A percentile compares a stretch with the other conserved stretches of the same genome.
These are phyloP conservation scores for Pogonocichla stellata DNA, from an alignment of 2,113 vertebrate genomes.

Conservation along the genomic window DNA sequence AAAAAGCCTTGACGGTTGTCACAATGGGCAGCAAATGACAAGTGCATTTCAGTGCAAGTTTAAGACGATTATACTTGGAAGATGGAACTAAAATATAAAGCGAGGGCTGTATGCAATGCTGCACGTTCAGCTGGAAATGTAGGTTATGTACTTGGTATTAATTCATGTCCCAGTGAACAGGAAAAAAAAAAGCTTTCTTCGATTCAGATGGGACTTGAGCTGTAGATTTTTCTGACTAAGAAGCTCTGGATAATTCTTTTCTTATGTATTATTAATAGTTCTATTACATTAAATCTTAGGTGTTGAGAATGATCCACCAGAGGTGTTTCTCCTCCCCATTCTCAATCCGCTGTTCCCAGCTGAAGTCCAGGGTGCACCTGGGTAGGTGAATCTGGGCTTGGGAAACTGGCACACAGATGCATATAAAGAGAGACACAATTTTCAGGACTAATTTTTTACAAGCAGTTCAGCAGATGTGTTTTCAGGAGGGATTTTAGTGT, in stretches of 20 bases:
- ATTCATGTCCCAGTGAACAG: constrained; percentile 27
- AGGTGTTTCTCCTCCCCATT: background rate
- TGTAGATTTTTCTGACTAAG: constrained; percentile 61
- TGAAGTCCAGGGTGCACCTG: background rate
- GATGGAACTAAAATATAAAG: constrained; percentile 7
- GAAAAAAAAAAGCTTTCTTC: background rate
- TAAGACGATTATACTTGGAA: constrained; percentile 4
- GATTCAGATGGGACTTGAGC: constrained; percentile 19
- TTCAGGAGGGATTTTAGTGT: constrained; percentile 25
- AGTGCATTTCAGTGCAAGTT: constrained; percentile 22
- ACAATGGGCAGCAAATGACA: constrained; percentile 21
- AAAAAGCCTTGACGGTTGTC: background rate
- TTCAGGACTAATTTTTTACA: constrained; percentile 12
- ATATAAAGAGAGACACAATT: background rate
- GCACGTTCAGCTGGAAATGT: constrained; percentile 46
- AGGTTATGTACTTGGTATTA: constrained; percentile 61
- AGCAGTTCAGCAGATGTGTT: constrained; percentile 21
- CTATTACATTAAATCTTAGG: constrained; percentile 63
- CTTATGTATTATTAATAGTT: constrained; percentile 66
- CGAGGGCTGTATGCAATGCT: background rate
- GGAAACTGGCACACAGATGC: background rate
- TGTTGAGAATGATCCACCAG: constrained; percentile 32
- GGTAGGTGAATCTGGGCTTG: constrained; percentile 3
- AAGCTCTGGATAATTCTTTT: constrained; percentile 62
- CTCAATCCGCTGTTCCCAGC: background rate